Evolutionary conservation across 2,113 vertebrate species (phyloP).

Genomic region (Pygoscelis antarcticus): DNA sequence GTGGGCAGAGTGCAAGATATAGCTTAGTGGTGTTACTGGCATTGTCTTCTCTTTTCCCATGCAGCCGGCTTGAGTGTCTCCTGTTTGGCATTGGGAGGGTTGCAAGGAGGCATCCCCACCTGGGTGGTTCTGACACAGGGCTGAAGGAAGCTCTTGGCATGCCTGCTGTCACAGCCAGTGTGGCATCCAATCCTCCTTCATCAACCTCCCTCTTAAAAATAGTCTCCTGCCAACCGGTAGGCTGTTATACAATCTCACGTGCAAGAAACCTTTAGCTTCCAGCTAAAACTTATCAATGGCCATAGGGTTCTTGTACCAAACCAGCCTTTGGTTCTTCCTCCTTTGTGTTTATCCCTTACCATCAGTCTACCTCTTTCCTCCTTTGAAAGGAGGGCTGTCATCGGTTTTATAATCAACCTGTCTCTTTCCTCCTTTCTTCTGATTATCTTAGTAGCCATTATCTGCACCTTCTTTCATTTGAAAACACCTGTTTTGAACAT

Average conservation of each 20-base stretch:
- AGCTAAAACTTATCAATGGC: not conserved
- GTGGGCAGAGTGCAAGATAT: not conserved
- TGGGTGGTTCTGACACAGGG: not conserved
- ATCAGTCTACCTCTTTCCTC: not conserved
- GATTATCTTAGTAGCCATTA: not conserved
- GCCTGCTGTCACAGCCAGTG: not conserved
- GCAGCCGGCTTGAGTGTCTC: not conserved
- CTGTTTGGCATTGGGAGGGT: not conserved
- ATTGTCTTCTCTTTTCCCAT: not conserved
- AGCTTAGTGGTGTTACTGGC: not conserved
- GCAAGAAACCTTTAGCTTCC: not conserved
- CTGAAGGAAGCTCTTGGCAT: not conserved
- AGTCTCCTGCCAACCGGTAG: not conserved
- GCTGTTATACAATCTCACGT: not conserved
- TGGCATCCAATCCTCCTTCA: not conserved
- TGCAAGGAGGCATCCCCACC: not conserved
- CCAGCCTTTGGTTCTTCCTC: not conserved
- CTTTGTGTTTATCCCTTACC: not conserved
- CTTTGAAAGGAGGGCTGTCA: not conserved
- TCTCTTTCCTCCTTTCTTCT: not conserved
- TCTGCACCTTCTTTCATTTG: not conserved
- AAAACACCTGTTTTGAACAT: not conserved
- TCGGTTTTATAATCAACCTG: not conserved
- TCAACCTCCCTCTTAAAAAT: not conserved
- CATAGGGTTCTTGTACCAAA: not conserved